Base-by-base conservation (phyloP, 2,797 vertebrate species). In the Chrysocyon brachyurus region DNA sequence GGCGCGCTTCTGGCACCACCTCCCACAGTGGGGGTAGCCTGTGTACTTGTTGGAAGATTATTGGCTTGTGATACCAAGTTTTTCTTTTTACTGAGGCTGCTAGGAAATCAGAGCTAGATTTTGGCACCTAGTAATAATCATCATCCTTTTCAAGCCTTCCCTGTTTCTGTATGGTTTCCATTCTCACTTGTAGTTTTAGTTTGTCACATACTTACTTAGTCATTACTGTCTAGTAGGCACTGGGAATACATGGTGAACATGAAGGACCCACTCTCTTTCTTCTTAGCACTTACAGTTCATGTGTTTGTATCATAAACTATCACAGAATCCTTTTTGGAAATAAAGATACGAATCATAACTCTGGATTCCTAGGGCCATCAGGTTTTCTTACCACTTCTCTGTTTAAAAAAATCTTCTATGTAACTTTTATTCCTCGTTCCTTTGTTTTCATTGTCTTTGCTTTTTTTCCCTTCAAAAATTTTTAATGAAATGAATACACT, bases 71-170 rank as follows among this genome's bases (percentile, higher is more conserved):
- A 75, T 77, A 77, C 54, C 59, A 3, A 52, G 56, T 10, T 61
- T 79, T 92, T 59, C 17, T 86, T 64, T 94, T 84, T 68, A 26
- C 14, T 78, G 11, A 72, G 90, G 49, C 11, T 82, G 6, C 81
- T 57, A 17, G 83, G 81, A 94, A n/a, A 86, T 63, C 56, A 49
- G 59, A 73, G 75, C 81, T 95, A 17, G 49, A 93, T 61, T 96
- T 96, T 72, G 21, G 10, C 11, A 66, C 19, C 16, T 12, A 59
- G 3, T 79, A 79, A 46, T 81, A 77, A 66, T 92, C 16, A 57
- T 81, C 19, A 11, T 40, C n/a, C n/a, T 68, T 87, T 82, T 26
- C 63, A 26, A 15, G 8, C 5, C 26, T 94, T 92, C 52, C 57
- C 33, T 77, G 91, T 90, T 91, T 63, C 22, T 63, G 0, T 83